These are phyloP conservation scores for Scomberomorus guttatus DNA, from an alignment of 2,797 vertebrate species.

Conservation along the genomic window DNA sequence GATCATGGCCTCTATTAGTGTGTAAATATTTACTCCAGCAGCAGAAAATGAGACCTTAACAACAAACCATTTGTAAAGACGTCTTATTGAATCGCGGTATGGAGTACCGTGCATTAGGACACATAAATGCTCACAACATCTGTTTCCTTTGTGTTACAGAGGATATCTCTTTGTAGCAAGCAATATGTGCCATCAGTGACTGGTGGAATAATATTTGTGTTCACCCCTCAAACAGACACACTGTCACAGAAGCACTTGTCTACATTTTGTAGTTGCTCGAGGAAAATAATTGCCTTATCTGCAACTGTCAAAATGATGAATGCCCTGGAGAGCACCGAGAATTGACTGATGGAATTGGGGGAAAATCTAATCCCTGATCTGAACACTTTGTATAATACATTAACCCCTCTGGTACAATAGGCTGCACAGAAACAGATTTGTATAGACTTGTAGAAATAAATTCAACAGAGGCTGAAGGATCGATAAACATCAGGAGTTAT, in stretches of 20 bases:
- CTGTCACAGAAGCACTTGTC: constrained; percentile 86
- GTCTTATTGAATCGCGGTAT: constrained; percentile 41
- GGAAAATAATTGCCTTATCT: constrained; percentile 90
- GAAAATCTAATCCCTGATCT: constrained; percentile 86
- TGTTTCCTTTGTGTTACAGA: constrained; percentile 78
- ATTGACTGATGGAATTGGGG: constrained; percentile 88
- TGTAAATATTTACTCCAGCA: constrained; percentile 37
- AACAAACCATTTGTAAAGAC: constrained; percentile 36
- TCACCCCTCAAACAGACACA: constrained; percentile 83
- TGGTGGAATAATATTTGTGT: constrained; percentile 82
- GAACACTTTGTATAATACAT: constrained; percentile 87
- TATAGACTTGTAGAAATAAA: constrained; percentile 81
- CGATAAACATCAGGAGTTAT: constrained; percentile 78
- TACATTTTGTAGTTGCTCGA: constrained; percentile 87
- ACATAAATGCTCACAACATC: constrained; percentile 72
- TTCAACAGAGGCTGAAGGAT: constrained; percentile 76
- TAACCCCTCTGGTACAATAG: constrained; percentile 81
- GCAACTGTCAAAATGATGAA: constrained; percentile 89
- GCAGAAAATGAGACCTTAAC: constrained; percentile 45
- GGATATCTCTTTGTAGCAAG: constrained; percentile 72
- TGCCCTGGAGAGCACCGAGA: constrained; percentile 83
- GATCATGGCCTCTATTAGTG: constrained; percentile 22
- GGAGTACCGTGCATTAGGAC: constrained; percentile 69
- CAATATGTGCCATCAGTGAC: constrained; percentile 75
- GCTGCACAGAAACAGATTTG: constrained; percentile 82